Evolutionary conservation across 1,140 invertebrate genomes (phyloP), one percentile per base, ranked within the genome.

Genomic region (Orius insidiosus): DNA sequence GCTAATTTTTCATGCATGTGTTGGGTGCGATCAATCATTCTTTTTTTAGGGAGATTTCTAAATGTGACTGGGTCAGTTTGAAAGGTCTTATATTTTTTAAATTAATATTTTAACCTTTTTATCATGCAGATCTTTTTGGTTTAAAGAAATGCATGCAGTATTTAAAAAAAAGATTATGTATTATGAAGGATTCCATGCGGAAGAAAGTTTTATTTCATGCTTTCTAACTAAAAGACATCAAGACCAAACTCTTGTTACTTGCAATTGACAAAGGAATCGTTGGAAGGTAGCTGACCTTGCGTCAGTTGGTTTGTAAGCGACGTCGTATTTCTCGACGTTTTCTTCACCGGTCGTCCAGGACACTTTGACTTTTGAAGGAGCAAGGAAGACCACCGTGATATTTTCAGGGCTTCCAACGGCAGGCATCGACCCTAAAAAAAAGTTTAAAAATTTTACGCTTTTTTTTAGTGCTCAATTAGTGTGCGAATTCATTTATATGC

Each of bases 321-420:
- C 81, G 61, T 85, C 80, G 67, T 84, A 86, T 60, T 85, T 85
- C 51, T 85, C 81, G 43, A 84, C 77, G 47, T 74, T 68, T 52
- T 79, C 77, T 33, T 64, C 59, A 40, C 78, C 74, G 15, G 79
- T 83, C 36, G 78, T 77, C 83, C 83, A 86, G 40, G 80, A 82
- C 1, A 86, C 79, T 48, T 76, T 71, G 36, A 85, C 80, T 8
- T 81, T 78, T 42, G 78, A 82, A 6, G 81, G 80, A 61, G 77
- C 83, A 39, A 86, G 66, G 59, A 86, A 85, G 56, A 81, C 81
- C 45, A 86, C 76, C 33, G 81, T 85, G 61, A 86, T 84, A 59
- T 86, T 85, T 63, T 85, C 80, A 31, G 83, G 83, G 24, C 77
- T 70, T 45, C 76, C 76, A 55, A 75, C 75, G 58, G 71, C 71